Evolutionary conservation across 2,113 vertebrate genomes (phyloP), one percentile per base, ranked within the genome.

Genomic region (Corythoichthys intestinalis): DNA sequence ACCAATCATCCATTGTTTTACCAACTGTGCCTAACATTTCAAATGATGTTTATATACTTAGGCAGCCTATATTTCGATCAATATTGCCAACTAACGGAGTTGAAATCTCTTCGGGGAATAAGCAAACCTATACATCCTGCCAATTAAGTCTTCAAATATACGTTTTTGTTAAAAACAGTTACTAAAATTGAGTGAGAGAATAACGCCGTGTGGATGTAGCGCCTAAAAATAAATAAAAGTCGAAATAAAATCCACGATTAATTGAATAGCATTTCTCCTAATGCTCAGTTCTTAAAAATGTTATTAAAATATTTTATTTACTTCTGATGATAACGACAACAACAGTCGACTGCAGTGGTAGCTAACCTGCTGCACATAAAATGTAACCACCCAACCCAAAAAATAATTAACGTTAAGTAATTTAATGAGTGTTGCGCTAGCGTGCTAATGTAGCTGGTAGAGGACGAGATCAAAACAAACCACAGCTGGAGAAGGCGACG

Each of bases 21-120:
- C 52, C 60, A 67, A 62, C 68, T 73, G 52, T 72, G 70, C 81
- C 76, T 69, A 65, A 81, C 47, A 76, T 72, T 60, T 71, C 28
- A 71, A 46, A 64, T 74, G 52, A 71, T 20, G 20, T 72, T 73
- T 63, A 76, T 63, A 76, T 70, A 72, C 61, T 62, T 46, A 74
- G 2, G n/a, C 47, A 75, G 46, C 6, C 0, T 66, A 54, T 57
- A 52, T 54, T 54, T 54, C 9, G 2, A 54, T 2, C 20, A 44
- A 44, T 44, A 44, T 44, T 44, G 2, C 6, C 52, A 54, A 28
- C 3, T 20, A 20, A 20, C 52, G 10, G n/a, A 54, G 20, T 54
- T 54, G 7, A 54, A 28, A 28, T 28, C n/a, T 3, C n/a, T 8
- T 54, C 20, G n/a, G 7, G 7, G 9, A 20, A 53, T 20, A 6